phyloP scores from a whole-genome alignment of 2,797 vertebrate species.

The Hephaestus fuliginosus region DNA sequence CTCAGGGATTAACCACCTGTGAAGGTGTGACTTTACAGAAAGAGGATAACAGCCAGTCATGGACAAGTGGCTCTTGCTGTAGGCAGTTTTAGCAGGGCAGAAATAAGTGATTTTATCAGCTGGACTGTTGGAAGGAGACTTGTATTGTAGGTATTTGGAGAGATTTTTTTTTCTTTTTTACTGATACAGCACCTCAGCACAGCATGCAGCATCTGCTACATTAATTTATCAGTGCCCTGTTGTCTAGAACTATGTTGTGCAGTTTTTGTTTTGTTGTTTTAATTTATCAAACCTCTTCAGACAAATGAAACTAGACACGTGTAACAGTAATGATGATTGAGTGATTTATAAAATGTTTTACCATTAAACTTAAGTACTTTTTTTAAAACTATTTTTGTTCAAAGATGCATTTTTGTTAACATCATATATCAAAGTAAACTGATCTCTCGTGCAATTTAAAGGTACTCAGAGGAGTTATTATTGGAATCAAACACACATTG shows the following conservation, averaged over 20 bases:
- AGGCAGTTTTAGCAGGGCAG: conserved; percentile 55
- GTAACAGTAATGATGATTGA: background rate
- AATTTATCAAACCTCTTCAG: background rate
- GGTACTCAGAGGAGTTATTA: background rate
- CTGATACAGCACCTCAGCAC: conserved; percentile 1
- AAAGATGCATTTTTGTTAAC: background rate
- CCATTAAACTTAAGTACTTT: background rate
- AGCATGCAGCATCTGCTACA: conserved; percentile 18
- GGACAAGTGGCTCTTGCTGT: conserved; percentile 67
- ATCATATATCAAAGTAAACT: background rate
- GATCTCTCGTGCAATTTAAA: background rate
- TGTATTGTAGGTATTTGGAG: conserved; percentile 6
- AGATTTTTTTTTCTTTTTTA: conserved; percentile 30
- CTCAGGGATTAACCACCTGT: conserved; percentile 71
- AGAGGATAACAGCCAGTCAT: conserved; percentile 55
- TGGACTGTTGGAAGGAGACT: conserved; percentile 24
- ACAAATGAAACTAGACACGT: background rate
- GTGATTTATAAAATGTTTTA: background rate
- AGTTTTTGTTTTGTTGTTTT: background rate
- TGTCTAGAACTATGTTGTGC: background rate
- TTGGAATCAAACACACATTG: background rate
- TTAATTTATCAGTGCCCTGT: conserved; percentile 1
- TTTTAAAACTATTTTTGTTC: too few relatives aligned
- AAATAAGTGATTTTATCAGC: conserved; percentile 60
- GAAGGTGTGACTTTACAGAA: conserved; percentile 63